Evolutionary conservation across 2,888 invertebrate genomes (phyloP).

Genomic region (Phengaris alcon): DNA sequence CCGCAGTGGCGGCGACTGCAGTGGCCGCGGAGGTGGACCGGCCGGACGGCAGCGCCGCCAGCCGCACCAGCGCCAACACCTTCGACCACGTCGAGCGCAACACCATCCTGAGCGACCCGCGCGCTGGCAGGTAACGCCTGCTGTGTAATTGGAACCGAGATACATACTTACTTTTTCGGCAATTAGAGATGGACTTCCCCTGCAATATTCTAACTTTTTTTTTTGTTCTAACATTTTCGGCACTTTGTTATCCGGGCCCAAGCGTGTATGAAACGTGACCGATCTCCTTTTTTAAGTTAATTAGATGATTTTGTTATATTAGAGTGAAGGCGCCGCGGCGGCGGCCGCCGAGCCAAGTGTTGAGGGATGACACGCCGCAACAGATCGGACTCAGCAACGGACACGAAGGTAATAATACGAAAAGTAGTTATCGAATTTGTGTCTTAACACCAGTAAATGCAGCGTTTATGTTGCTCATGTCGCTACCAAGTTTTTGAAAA

Average conservation of each 20-base stretch:
- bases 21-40: constrained; percentile 62
- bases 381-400: constrained; percentile 71
- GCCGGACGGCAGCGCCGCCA: constrained; percentile 54
- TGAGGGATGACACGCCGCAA: constrained; percentile 66
- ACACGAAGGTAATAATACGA: constrained; percentile 55
- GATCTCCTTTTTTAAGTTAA: background rate
- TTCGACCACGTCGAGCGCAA: constrained; percentile 85
- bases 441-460: too few species aligned
- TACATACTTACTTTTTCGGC: too few species aligned
- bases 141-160: too few species aligned
- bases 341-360: constrained; percentile 79
- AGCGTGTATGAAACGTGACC: background rate
- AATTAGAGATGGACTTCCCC: too few species aligned
- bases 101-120: constrained; percentile 82
- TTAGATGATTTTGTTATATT: constrained; percentile 39
- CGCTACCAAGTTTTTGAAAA: too few species aligned
- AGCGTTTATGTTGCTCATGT: too few species aligned
- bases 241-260: background rate
- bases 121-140: constrained; percentile 74
- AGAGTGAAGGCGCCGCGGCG: constrained; percentile 80
- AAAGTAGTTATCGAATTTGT: background rate
- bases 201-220: background rate
- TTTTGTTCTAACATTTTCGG: background rate
- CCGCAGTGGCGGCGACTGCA: constrained; percentile 44
- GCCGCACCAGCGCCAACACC: constrained; percentile 45